Evolutionary conservation across 2,113 vertebrate genomes (phyloP), one percentile per base, ranked within the genome.

Genomic region (Heteronetta atricapilla): DNA sequence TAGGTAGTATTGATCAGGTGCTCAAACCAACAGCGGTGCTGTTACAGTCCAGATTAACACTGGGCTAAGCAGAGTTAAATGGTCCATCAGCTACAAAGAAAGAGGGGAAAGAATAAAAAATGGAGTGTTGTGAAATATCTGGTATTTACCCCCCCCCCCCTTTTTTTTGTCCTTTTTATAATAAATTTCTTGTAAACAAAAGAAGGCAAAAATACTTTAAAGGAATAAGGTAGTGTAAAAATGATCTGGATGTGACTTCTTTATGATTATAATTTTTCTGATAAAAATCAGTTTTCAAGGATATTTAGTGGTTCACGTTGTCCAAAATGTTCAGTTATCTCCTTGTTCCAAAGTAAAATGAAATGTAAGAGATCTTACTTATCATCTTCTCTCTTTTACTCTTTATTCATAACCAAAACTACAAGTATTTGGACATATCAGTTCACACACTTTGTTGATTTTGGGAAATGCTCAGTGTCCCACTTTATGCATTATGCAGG

Each of bases 401-500:
- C 29, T 81, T 22, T 86, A 11, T 34, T 56, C 42, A 40, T 18
- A 82, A 6, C 2, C 31, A 72, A 89, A 94, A 7, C 21, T 29
- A 76, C 6, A 63, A 53, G 11, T 29, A 55, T 10, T 86, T 50
- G 19, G 7, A 9, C 34, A 59, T 3, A 75, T 6, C 3, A 36
- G 31, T 67, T 92, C 90, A 34, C 2, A 3, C 14, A 28, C 6
- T 69, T 40, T 8, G 53, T 69, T 74, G 11, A n/a, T 59, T 75
- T 34, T 52, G 62, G 12, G 23, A 79, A 56, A 68, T 33, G 3
- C 70, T 92, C 1, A 52, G 8, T 23, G 7, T 33, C 20, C 34
- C 1, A 0, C 50, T 77, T 64, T 52, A 60, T 0, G 0, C 5
- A 67, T 7, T 3, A 5, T 76, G 29, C 2, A 38, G 11, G 16